phyloP scores from a whole-genome alignment of 1,140 invertebrate species.

The Pachyrhynchus sulphureomaculatus region DNA sequence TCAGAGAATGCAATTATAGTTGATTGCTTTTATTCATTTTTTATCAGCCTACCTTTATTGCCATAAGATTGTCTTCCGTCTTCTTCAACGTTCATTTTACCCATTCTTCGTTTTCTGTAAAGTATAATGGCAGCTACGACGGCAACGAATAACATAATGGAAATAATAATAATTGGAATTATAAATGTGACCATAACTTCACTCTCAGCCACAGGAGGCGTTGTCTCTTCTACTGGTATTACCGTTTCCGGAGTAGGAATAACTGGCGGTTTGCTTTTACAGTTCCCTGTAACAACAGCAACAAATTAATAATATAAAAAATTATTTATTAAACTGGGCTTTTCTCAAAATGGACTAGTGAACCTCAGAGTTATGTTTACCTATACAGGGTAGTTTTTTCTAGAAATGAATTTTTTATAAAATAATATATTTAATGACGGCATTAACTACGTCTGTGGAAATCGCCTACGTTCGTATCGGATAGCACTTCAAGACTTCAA shows the following conservation, averaged over 20 bases:
- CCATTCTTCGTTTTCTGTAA: constrained; percentile 80
- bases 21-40: too few species aligned
- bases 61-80: constrained; percentile 73
- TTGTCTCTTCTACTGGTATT: constrained; percentile 36
- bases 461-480: too few species aligned
- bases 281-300: constrained; percentile 57
- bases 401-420: too few species aligned
- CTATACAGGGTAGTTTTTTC: too few species aligned
- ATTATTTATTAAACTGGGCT: too few species aligned
- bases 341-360: too few species aligned
- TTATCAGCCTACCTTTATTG: constrained; percentile 77
- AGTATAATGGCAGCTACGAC: constrained; percentile 85
- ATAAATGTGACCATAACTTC: constrained; percentile 90
- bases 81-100: constrained; percentile 79
- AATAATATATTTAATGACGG: too few species aligned
- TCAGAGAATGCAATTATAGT: too few species aligned
- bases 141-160: constrained; percentile 84
- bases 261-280: constrained; percentile 49
- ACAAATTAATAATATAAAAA: not conserved
- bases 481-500: too few species aligned
- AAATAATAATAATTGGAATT: constrained; percentile 85
- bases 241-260: constrained; percentile 25
- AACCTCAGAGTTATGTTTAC: too few species aligned
- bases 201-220: constrained; percentile 53
- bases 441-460: too few species aligned